These are phyloP conservation scores for Furcifer pardalis DNA, from an alignment of 2,797 vertebrate genomes.

Conservation along the genomic window DNA sequence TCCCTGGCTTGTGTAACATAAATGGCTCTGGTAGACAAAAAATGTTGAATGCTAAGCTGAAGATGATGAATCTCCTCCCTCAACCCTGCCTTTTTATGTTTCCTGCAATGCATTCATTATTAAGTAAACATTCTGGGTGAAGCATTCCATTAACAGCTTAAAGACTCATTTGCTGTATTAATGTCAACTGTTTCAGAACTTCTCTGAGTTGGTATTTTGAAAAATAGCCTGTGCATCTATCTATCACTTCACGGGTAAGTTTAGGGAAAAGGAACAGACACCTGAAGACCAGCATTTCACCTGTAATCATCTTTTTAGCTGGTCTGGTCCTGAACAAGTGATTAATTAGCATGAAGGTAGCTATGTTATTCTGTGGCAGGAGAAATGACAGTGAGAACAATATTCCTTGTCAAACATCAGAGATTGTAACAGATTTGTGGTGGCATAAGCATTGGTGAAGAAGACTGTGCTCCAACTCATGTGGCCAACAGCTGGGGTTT, in stretches of 20 bases:
- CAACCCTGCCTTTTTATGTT: constrained; percentile 29
- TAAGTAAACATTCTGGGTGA: constrained; percentile 35
- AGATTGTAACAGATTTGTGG: not conserved
- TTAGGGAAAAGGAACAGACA: not conserved
- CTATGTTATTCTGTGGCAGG: not conserved
- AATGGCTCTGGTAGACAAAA: constrained; percentile 37
- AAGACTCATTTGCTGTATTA: not conserved
- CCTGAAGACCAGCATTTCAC: not conserved
- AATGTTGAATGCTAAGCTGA: constrained; percentile 39
- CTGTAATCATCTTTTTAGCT: not conserved
- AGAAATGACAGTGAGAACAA: not conserved
- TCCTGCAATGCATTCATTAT: constrained; percentile 44
- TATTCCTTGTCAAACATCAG: not conserved
- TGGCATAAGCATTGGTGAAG: not conserved
- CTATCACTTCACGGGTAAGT: not conserved
- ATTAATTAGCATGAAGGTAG: not conserved
- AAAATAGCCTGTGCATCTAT: not conserved
- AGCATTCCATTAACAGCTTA: not conserved
- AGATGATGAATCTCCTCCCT: not conserved
- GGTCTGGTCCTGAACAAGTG: not conserved
- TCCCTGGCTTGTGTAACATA: constrained; percentile 28
- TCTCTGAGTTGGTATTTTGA: constrained; percentile 44
- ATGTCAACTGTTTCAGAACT: constrained; percentile 11
- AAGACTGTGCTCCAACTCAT: not conserved
- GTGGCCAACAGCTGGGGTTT: not conserved